Evolutionary conservation across 2,797 vertebrate species (phyloP).

Genomic region (Trematomus bernacchii): DNA sequence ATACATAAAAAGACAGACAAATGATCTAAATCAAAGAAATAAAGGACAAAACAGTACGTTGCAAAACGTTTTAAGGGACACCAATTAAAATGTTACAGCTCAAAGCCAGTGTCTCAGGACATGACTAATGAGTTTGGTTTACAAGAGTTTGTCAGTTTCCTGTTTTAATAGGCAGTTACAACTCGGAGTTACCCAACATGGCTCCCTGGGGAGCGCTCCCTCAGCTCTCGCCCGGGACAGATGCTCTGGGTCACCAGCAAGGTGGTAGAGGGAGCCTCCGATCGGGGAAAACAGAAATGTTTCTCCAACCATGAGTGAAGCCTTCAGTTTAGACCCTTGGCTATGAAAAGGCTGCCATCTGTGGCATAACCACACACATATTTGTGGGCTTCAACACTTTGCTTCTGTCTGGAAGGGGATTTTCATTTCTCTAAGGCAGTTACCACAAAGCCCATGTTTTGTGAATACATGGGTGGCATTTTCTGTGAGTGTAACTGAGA

Average conservation of each 20-base stretch:
- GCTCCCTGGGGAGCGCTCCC: slow-evolving; percentile 69
- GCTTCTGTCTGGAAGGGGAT: slow-evolving; percentile 70
- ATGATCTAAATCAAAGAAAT: slow-evolving; percentile 28
- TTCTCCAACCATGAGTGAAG: slow-evolving; percentile 60
- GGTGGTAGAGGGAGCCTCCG: slow-evolving; percentile 70
- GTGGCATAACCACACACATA: slow-evolving; percentile 72
- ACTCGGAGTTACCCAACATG: slow-evolving; percentile 72
- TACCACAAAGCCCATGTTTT: slow-evolving; percentile 55
- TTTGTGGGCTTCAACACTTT: slow-evolving; percentile 77
- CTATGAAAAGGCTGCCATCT: slow-evolving; percentile 70
- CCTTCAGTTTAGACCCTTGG: slow-evolving; percentile 45
- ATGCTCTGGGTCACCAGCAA: slow-evolving; percentile 72
- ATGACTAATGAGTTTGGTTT: slow-evolving; percentile 83
- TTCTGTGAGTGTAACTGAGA: slow-evolving; percentile 56
- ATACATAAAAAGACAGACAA: slow-evolving; percentile 3
- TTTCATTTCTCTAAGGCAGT: slow-evolving; percentile 58
- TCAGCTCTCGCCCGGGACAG: slow-evolving; percentile 63
- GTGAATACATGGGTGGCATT: slow-evolving; percentile 65
- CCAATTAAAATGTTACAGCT: slow-evolving; percentile 71
- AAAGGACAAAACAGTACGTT: slow-evolving; percentile 6
- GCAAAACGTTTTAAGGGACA: slow-evolving; percentile 26
- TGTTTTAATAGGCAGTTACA: slow-evolving; percentile 78
- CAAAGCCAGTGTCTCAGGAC: slow-evolving; percentile 65
- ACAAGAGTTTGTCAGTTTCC: slow-evolving; percentile 78
- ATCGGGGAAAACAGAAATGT: slow-evolving; percentile 70